Evolutionary conservation across 2,888 invertebrate genomes (phyloP), one percentile per base, ranked within the genome.

Genomic region (Oligia latruncula): DNA sequence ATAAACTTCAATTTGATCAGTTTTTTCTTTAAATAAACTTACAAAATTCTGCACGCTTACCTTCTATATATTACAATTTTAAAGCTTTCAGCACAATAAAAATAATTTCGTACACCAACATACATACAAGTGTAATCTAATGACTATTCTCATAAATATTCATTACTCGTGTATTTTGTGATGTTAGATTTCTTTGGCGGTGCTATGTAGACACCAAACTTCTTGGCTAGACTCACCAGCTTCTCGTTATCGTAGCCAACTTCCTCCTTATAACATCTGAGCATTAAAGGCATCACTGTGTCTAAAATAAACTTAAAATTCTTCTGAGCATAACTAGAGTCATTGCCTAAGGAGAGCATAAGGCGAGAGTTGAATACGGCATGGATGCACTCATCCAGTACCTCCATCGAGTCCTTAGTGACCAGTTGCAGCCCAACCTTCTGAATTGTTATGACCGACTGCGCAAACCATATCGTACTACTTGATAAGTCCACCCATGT

Each of bases 381-480:
- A 89, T 97, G 97, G 71, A 99, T 97, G 74, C 98, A 98, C 81
- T 98, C 98, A 88, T 98, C 98, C 71, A 99, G 97, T 0, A 98
- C 97, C 86, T 97, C 97, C 94, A 98, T 97, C 92, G 98, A 97
- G 93, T 98, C 98, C 46, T 98, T 97, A 1, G 98, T 98, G 84
- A 98, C 97, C 82, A 99, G 96, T 90, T 98, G 97, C 87, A 99
- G 94, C 87, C 98, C 98, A 91, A 98, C 98, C 88, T 98, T 98
- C 84, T 98, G 97, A 82, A 99, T 97, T 46, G 97, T 97, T 67
- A 98, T 95, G 90, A 98, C 98, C 8, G 98, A 97, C 94, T 98
- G 98, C 11, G 98, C 98, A 95, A 99, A 99, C 91, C 98, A 98
- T 85, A 98, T 97, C 9, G 98, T 98, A 95, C 98, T 99, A 91